Conservation (phyloP, 2,797 vertebrate genomes). For the Anolis apletophallus region DNA sequence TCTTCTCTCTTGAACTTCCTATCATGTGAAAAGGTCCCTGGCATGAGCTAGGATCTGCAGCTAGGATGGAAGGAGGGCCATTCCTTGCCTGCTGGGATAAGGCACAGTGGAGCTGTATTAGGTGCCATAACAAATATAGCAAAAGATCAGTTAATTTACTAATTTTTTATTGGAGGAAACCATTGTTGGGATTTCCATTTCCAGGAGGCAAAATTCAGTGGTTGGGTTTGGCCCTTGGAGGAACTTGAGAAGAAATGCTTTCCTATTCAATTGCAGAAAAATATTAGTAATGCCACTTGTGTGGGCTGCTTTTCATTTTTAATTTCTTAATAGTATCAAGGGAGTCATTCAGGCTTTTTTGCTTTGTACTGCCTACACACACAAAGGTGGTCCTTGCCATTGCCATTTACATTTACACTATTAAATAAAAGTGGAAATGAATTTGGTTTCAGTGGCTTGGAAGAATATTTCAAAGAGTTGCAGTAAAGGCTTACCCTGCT, state of each 20-base stretch:
- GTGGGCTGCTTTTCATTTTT: constrained; percentile 40
- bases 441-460: constrained; percentile 43
- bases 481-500: constrained; percentile 23
- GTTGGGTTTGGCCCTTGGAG: neutral
- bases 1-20: too few relatives aligned
- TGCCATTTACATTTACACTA: constrained; percentile 10
- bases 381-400: constrained; percentile 24
- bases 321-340: constrained; percentile 35
- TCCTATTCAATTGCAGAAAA: neutral
- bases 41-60: too few relatives aligned
- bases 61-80: too few relatives aligned
- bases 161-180: neutral
- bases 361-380: neutral
- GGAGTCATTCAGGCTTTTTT: constrained; percentile 41
- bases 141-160: neutral
- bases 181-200: neutral
- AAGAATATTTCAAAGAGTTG: constrained; percentile 29
- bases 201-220: constrained; percentile 25
- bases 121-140: neutral
- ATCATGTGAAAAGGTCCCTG: too few relatives aligned
- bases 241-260: neutral
- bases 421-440: constrained; percentile 20
- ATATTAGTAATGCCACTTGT: constrained; percentile 25
- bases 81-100: too few relatives aligned
- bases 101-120: neutral